Percentiles rank a stretch among this genome's conserved stretches.
Conservation (phyloP, 2,113 vertebrate genomes). For the Mormoops blainvillei region DNA sequence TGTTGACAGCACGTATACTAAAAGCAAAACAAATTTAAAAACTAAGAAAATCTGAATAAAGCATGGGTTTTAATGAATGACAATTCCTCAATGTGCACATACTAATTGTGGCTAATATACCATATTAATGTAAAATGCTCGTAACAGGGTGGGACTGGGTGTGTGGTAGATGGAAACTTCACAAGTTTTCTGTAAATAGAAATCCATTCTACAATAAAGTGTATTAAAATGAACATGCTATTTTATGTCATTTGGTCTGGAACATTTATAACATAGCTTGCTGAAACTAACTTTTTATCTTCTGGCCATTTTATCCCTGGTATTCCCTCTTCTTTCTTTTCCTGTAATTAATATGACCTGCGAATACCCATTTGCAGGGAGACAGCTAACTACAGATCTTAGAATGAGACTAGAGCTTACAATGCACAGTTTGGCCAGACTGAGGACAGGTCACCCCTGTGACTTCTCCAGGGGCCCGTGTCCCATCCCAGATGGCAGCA, state of each 20-base stretch:
- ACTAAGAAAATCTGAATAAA: not conserved
- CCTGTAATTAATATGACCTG: not conserved
- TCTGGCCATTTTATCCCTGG: not conserved
- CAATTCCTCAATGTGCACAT: not conserved
- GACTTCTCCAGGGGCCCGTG: not conserved
- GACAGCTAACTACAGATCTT: not conserved
- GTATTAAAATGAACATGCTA: not conserved
- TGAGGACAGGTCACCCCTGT: not conserved
- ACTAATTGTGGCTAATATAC: not conserved
- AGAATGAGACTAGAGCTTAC: not conserved
- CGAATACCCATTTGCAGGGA: not conserved
- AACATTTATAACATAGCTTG: not conserved
- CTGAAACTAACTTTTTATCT: not conserved
- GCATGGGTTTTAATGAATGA: not conserved
- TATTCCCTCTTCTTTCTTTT: not conserved
- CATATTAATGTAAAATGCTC: not conserved
- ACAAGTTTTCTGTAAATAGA: not conserved
- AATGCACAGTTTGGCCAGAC: not conserved
- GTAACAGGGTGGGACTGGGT: not conserved
- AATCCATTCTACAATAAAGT: not conserved
- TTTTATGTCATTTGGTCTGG: not conserved
- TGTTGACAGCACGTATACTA: not conserved
- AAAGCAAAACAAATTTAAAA: not conserved
- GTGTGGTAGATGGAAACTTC: not conserved
- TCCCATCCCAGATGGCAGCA: not conserved